Conservation (phyloP, 2,113 vertebrate species). For the Gopherus flavomarginatus region DNA sequence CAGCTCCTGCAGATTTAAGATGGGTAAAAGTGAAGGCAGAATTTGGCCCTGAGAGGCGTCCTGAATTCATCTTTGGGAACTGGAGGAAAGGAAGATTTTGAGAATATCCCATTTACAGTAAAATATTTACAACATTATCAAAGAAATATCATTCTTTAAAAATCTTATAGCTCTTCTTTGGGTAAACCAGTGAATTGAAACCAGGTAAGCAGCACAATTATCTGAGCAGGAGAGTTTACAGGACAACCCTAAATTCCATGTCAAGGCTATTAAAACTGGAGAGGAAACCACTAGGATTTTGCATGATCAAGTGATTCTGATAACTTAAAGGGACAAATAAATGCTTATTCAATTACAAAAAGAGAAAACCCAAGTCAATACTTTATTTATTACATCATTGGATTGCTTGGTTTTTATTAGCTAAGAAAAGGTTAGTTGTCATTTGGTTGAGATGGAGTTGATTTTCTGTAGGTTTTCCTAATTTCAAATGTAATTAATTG, state of each 20-base stretch:
- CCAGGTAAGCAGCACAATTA: background rate
- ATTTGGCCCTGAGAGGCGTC: background rate
- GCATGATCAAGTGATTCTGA: background rate
- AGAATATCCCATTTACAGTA: background rate
- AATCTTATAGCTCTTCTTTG: background rate
- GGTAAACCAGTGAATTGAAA: background rate
- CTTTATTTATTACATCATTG: background rate
- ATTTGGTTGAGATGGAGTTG: constrained; percentile 32
- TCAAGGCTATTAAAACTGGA: background rate
- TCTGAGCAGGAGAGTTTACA: background rate
- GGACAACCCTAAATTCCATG: background rate
- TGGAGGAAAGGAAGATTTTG: background rate
- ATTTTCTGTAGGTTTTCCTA: constrained; percentile 50
- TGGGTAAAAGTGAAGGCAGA: background rate
- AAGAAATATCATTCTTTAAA: background rate
- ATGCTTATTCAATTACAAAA: constrained; percentile 43
- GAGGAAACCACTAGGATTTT: background rate
- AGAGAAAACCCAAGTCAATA: background rate
- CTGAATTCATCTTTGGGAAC: background rate
- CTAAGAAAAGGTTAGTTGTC: constrained; percentile 36
- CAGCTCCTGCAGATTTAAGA: background rate
- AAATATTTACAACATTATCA: background rate
- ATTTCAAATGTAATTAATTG: constrained; percentile 50
- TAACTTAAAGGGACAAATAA: background rate
- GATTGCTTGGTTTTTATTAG: background rate